phyloP scores from a whole-genome alignment of 2,888 invertebrate genomes.

The Pristionchus maxplancki region DNA sequence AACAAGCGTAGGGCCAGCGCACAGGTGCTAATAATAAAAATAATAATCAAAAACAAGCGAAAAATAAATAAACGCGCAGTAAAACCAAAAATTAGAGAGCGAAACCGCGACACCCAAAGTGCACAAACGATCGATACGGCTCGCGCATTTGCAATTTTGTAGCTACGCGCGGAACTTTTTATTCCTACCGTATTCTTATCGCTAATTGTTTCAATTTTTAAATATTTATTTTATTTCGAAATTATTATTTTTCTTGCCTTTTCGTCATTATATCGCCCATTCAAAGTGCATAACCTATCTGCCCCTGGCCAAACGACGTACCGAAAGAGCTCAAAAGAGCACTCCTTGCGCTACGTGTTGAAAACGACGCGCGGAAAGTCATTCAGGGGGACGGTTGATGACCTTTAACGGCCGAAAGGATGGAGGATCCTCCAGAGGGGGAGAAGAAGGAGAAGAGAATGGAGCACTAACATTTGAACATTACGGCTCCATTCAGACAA shows the following conservation, averaged over 20 bases:
- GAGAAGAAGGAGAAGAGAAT: neutral
- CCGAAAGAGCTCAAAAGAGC: neutral
- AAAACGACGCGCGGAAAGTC: neutral
- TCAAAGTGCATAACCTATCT: neutral
- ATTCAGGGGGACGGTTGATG: neutral
- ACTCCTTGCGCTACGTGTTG: neutral
- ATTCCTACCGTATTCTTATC: neutral
- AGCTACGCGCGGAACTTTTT: neutral
- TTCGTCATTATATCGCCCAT: neutral
- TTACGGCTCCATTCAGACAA: neutral
- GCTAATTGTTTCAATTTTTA: neutral
- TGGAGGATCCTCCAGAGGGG: neutral
- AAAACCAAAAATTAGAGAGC: neutral
- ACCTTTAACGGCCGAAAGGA: slow-evolving; percentile 7
- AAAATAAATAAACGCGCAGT: neutral
- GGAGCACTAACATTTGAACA: neutral
- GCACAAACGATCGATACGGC: neutral
- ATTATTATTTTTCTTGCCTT: neutral
- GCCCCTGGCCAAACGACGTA: neutral
- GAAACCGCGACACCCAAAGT: neutral
- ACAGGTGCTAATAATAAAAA: neutral
- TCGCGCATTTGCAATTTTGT: neutral
- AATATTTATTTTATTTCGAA: neutral
- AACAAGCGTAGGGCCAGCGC: neutral
- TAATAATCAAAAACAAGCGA: neutral